Base-by-base conservation (phyloP, 1,140 invertebrate species). In the Nephotettix cincticeps region DNA sequence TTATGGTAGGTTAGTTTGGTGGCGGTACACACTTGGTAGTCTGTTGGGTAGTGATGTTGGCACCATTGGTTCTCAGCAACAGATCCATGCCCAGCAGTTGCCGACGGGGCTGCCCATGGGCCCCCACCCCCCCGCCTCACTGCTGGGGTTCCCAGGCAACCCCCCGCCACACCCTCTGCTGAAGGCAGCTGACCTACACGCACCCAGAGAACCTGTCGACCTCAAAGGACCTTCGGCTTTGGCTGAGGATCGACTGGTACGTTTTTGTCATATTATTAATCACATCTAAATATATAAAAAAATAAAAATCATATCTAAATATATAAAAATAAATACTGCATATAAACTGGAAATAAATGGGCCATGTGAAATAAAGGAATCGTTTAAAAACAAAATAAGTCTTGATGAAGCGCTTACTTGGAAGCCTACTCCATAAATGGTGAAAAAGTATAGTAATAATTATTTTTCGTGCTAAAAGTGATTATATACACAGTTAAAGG, bases 51-150 rank as follows among this genome's bases (percentile, higher is more conserved):
- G 6, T 65, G 21, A 29, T 68, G 19, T 51, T 56, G 64, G 51
- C 71, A 74, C 72, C 73, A 58, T 61, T 14, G 13, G 75, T 68
- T 79, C 75, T 70, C 79, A 85, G 86, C 86, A 86, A 82, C 87
- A 88, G 81, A 86, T 87, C 80, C 86, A 87, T 75, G 85, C 86
- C 3, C 78, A 85, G 80, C 82, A 86, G 74, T 74, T 86, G 56
- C 84, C 75, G 82, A 74, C 84, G 23, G 79, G 79, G 14, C 74
- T 83, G 32, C 82, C 82, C 4, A 67, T 75, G 61, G 75, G 69
- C 17, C 67, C 74, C 14, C 74, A 73, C 61, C 72, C 76, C 6
- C 67, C 65, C 27, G 71, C 61, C 43, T 73, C 72, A 6, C 73
- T 76, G 23, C 66, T 77, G 45, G 69, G 77, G 13, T 77, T 78